Conservation (phyloP, 2,113 vertebrate genomes). For the Kryptolebias marmoratus region DNA sequence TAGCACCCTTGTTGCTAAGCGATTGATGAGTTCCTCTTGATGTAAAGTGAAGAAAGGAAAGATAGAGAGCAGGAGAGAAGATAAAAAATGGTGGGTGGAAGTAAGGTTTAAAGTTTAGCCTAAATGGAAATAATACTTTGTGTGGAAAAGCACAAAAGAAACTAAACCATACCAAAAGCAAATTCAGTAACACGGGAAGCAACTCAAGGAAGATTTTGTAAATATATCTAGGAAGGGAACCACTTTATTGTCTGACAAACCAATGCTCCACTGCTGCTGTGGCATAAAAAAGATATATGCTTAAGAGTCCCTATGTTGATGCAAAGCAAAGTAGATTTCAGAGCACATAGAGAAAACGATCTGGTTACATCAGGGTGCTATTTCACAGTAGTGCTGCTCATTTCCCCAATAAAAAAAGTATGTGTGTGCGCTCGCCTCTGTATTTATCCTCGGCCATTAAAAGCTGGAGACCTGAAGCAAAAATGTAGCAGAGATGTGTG, state of each 20-base stretch:
- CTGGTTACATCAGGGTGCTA: slow-evolving; percentile 53
- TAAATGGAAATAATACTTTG: slow-evolving; percentile 40
- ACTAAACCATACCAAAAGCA: not conserved
- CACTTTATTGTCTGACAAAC: not conserved
- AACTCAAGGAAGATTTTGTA: not conserved
- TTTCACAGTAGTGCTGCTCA: slow-evolving; percentile 48
- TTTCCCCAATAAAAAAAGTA: slow-evolving; percentile 25
- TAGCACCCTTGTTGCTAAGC: slow-evolving; percentile 35
- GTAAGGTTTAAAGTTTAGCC: slow-evolving; percentile 4
- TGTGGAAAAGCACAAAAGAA: not conserved
- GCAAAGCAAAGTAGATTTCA: slow-evolving; percentile 38
- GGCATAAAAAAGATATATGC: slow-evolving; percentile 27
- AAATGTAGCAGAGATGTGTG: slow-evolving; percentile 18
- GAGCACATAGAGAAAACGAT: slow-evolving; percentile 26
- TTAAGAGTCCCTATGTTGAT: slow-evolving; percentile 10
- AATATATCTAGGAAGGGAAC: not conserved
- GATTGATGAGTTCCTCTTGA: slow-evolving; percentile 55
- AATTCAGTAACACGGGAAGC: not conserved
- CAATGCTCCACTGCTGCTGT: not conserved
- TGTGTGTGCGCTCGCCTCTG: not conserved
- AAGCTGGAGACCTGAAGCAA: slow-evolving; percentile 38
- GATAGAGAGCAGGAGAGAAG: slow-evolving; percentile 30
- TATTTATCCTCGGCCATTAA: slow-evolving; percentile 52
- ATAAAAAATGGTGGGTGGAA: slow-evolving; percentile 35
- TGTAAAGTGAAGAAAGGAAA: slow-evolving; percentile 30